Evolutionary conservation across 2,797 vertebrate genomes (phyloP).

Genomic region (Tenualosa thibaudeaui): DNA sequence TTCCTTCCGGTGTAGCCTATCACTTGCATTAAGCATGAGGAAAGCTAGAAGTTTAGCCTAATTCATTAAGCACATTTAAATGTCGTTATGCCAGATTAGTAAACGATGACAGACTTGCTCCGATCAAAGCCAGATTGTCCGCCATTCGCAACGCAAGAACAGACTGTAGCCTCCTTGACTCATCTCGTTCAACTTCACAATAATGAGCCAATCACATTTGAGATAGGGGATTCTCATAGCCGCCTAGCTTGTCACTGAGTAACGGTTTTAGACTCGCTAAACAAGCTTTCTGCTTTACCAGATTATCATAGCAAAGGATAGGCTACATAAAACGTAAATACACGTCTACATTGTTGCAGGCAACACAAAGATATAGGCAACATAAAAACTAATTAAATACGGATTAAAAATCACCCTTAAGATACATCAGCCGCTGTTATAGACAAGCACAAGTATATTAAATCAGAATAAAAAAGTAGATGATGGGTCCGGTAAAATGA

Average conservation of each 20-base stretch:
- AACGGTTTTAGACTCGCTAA: slow-evolving; percentile 50
- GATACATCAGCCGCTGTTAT: background rate
- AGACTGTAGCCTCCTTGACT: slow-evolving; percentile 30
- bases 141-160: background rate
- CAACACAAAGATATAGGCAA: background rate
- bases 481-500: background rate
- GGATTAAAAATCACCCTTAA: background rate
- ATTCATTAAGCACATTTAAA: background rate
- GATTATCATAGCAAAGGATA: background rate
- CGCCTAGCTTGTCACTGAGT: slow-evolving; percentile 46
- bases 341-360: slow-evolving; percentile 15
- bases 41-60: slow-evolving; percentile 16
- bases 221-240: slow-evolving; percentile 29
- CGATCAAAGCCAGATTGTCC: slow-evolving; percentile 24
- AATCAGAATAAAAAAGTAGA: background rate
- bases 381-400: background rate
- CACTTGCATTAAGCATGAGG: background rate
- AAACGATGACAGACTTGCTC: slow-evolving; percentile 5
- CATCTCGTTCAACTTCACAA: slow-evolving; percentile 31
- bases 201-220: slow-evolving; percentile 48
- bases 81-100: background rate
- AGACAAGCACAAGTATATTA: background rate
- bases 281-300: background rate
- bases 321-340: background rate
- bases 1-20: background rate